Base-by-base conservation (phyloP, 2,797 vertebrate species). In the Siniperca undulata region DNA sequence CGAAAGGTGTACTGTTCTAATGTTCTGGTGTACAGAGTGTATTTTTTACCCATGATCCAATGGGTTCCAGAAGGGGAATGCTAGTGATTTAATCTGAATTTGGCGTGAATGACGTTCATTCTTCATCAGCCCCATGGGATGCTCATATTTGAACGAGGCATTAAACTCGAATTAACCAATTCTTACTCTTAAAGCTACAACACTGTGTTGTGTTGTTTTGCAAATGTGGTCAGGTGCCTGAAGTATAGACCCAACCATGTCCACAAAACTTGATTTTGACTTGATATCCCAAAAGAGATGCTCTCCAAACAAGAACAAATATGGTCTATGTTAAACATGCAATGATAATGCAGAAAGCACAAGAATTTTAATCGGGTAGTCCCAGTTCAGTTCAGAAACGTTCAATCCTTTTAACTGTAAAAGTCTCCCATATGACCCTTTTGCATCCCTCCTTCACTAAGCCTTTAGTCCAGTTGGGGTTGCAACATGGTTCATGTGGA, bases 221-320 rank as follows among this genome's bases (percentile, higher is more conserved):
- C 46, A 72, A 53, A 80, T 22, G 16, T 61, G 50, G 19, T 78
- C 56, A n/a, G 8, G 38, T 62, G 22, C 24, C n/a, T 24, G 2
- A 74, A 56, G 22, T 58, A 10, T 27, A 22, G 52, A 38, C 42
- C n/a, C 20, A 17, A 73, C 38, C 34, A 65, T 2, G 5, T 70
- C 68, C 38, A 71, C 44, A 79, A 59, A 83, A 24, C 62, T 67
- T 59, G 66, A 80, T 42, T 79, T 69, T 73, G 59, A 81, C 58
- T 42, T 16, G 10, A 70, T 11, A 12, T 67, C 67, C 22, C 65
- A 59, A 46, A 66, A 59, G 44, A 74, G 74, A 65, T 24, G 19
- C 24, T 74, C 7, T 69, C 5, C 30, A 22, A 71, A 72, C 52
- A 56, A 46, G 42, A 64, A 52, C 12, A 52, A 70, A 60, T 17